Conservation (phyloP, 2,797 vertebrate genomes). For the Allobates femoralis region DNA sequence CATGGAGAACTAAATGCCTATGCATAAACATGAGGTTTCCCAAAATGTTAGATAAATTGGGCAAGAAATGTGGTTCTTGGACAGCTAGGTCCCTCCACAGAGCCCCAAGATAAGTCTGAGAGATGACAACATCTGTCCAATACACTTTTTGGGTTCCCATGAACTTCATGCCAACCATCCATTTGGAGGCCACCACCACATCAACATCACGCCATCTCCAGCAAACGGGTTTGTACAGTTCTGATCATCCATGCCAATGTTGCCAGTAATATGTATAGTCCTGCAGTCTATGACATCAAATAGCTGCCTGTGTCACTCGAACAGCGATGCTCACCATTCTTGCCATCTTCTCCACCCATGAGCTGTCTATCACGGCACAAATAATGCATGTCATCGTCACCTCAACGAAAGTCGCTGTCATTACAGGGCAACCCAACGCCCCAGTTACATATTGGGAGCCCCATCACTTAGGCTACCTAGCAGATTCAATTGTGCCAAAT, state of each 20-base stretch:
- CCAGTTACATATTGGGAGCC: background rate
- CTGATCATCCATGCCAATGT: too few species aligned
- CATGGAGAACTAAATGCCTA: background rate
- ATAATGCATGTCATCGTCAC: constrained; percentile 23
- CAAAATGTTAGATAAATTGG: too few species aligned
- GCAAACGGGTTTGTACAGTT: too few species aligned
- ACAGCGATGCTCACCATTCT: constrained; percentile 36
- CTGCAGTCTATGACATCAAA: too few species aligned
- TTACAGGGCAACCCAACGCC: background rate
- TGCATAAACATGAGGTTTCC: background rate
- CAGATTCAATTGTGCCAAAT: background rate
- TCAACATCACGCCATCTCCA: too few species aligned
- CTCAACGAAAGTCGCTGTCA: background rate
- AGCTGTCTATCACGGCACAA: background rate
- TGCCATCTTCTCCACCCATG: constrained; percentile 68
- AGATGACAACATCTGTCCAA: too few species aligned
- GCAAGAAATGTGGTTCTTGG: background rate
- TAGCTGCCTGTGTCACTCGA: constrained; percentile 11
- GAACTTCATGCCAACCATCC: too few species aligned
- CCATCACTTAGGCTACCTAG: constrained; percentile 6
- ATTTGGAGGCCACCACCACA: too few species aligned
- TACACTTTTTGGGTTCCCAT: too few species aligned
- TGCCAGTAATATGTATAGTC: too few species aligned
- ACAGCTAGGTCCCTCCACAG: background rate
- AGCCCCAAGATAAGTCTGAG: too few species aligned